Conservation (phyloP, 2,113 vertebrate species). For the Trichomycterus rosablanca region DNA sequence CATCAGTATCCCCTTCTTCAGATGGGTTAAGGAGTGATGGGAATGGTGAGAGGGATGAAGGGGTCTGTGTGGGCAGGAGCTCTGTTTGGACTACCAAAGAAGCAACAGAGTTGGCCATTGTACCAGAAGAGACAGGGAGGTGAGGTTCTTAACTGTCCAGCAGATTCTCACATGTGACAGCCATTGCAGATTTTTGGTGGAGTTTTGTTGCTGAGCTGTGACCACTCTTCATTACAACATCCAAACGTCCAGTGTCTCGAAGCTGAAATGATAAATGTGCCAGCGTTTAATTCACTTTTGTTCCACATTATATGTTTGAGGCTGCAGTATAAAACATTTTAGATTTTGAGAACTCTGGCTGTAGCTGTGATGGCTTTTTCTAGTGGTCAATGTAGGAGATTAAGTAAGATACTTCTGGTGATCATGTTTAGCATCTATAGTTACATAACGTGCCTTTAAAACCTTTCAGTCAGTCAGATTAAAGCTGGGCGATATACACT, state of each 20-base stretch:
- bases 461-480: too few species aligned
- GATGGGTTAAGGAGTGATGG: slow-evolving; percentile 63
- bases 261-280: not conserved
- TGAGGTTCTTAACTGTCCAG: slow-evolving; percentile 4
- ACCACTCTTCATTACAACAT: slow-evolving; percentile 25
- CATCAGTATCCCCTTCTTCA: slow-evolving; percentile 59
- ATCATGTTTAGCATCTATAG: too few species aligned
- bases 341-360: too few species aligned
- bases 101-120: slow-evolving; percentile 70
- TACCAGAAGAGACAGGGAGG: not conserved
- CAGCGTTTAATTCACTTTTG: not conserved
- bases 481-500: too few species aligned
- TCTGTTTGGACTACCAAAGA: slow-evolving; percentile 67
- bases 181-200: slow-evolving; percentile 32
- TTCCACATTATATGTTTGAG: too few species aligned
- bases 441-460: too few species aligned
- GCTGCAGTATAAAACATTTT: too few species aligned
- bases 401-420: too few species aligned
- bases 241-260: too few species aligned
- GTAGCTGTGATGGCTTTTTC: too few species aligned
- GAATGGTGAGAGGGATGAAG: slow-evolving; percentile 64
- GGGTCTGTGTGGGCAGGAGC: slow-evolving; percentile 58
- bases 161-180: slow-evolving; percentile 1
- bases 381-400: too few species aligned
- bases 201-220: slow-evolving; percentile 20